Conservation (phyloP, 2,113 vertebrate genomes). For the Mus musculus region DNA sequence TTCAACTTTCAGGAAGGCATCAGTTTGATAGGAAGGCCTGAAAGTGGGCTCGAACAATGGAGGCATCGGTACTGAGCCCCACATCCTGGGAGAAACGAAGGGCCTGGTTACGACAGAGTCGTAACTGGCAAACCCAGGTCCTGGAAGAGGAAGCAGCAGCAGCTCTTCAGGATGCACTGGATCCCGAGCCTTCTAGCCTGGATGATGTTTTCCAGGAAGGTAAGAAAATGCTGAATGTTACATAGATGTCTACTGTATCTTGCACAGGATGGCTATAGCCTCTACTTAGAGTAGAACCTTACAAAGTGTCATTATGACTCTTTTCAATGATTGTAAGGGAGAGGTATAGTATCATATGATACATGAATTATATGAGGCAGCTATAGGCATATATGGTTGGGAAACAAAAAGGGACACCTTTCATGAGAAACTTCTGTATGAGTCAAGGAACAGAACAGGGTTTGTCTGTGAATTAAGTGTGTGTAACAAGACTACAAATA, state of each 20-base stretch:
- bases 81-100: slow-evolving; percentile 87
- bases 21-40: neutral
- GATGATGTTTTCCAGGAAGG: slow-evolving; percentile 90
- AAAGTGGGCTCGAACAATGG: slow-evolving; percentile 69
- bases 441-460: neutral
- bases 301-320: neutral
- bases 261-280: fast-evolving
- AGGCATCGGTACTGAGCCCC: slow-evolving; percentile 81
- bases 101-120: slow-evolving; percentile 90
- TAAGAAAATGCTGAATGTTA: slow-evolving; percentile 55
- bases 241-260: fast-evolving
- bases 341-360: neutral
- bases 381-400: neutral
- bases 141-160: slow-evolving; percentile 78
- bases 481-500: neutral
- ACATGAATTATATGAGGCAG: neutral
- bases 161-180: slow-evolving; percentile 55
- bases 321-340: neutral
- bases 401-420: neutral
- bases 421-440: neutral
- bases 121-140: slow-evolving; percentile 85
- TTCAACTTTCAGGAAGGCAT: slow-evolving; percentile 9
- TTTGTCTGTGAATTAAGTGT: neutral
- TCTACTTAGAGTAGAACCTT: neutral
- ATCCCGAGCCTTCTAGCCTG: slow-evolving; percentile 67